These are phyloP conservation scores for Corydoras sp. DNA, from an alignment of 2,113 vertebrate genomes.

Conservation along the genomic window DNA sequence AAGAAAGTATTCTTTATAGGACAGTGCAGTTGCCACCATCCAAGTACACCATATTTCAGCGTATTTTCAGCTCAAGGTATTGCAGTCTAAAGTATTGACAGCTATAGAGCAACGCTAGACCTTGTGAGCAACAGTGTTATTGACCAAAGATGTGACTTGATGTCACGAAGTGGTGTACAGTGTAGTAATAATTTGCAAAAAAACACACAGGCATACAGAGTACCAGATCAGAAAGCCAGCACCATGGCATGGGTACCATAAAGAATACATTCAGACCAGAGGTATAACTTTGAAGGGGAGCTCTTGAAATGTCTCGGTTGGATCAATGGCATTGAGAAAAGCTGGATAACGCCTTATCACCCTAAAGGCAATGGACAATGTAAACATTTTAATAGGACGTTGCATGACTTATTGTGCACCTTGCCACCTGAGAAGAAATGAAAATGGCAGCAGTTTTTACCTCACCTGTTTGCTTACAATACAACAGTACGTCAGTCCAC, in stretches of 20 bases:
- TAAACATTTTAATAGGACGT: not conserved
- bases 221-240: not conserved
- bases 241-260: not conserved
- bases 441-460: not conserved
- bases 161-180: too few species aligned
- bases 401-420: not conserved
- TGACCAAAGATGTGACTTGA: too few species aligned
- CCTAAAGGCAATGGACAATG: not conserved
- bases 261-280: slow-evolving; percentile 11
- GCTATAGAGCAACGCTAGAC: too few species aligned
- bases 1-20: not conserved
- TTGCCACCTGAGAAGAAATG: not conserved
- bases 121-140: too few species aligned
- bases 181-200: too few species aligned
- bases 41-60: not conserved
- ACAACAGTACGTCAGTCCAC: not conserved
- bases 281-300: not conserved
- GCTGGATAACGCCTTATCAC: not conserved
- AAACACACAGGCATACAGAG: slow-evolving; percentile 4
- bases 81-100: not conserved
- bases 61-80: not conserved
- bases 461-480: not conserved
- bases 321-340: not conserved
- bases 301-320: not conserved
- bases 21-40: not conserved